Evolutionary conservation across 2,888 invertebrate genomes (phyloP), one percentile per base, ranked within the genome.

Genomic region (Drosophila ustulata): DNA sequence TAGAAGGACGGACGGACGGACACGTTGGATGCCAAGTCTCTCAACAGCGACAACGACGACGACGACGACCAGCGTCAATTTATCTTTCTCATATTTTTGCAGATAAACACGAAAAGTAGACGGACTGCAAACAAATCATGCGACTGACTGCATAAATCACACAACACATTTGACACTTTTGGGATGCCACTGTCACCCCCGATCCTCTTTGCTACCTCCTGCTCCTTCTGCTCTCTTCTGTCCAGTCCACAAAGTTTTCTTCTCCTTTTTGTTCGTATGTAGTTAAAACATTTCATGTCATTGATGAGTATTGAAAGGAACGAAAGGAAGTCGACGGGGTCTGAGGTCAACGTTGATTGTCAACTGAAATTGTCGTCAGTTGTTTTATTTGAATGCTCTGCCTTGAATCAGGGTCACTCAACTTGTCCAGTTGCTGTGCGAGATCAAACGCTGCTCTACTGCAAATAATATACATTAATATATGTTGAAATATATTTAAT

Each of bases 41-140:
- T 30, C 30, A 30, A 6, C 46, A 28, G 51, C 53, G 43, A 56
- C 45, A 37, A 39, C 53, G 56, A 41, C 50, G 28, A 39, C 32
- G 26, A n/a, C 57, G 51, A 70, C 61, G 57, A 65, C 56, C 70
- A 59, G 66, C 75, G 62, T 73, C 89, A 74, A 87, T 89, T 88
- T 89, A 88, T 89, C 89, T 88, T 88, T 89, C 87, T 88, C 89
- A 88, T 88, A 88, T 87, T 88, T 86, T 88, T 75, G 82, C 86
- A 86, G 79, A 85, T 89, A 88, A 88, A 88, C 88, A 88, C 71
- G 88, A 85, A 90, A 88, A 81, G 84, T 82, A 89, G 90, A 90
- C 82, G 89, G 89, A 90, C 89, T 90, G 91, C 89, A 90, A 89
- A 90, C 90, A 90, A 90, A 90, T 90, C 91, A 91, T 91, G 83